These are phyloP conservation scores for Aulostomus chinensis DNA, from an alignment of 2,797 vertebrate genomes.

Conservation along the genomic window DNA sequence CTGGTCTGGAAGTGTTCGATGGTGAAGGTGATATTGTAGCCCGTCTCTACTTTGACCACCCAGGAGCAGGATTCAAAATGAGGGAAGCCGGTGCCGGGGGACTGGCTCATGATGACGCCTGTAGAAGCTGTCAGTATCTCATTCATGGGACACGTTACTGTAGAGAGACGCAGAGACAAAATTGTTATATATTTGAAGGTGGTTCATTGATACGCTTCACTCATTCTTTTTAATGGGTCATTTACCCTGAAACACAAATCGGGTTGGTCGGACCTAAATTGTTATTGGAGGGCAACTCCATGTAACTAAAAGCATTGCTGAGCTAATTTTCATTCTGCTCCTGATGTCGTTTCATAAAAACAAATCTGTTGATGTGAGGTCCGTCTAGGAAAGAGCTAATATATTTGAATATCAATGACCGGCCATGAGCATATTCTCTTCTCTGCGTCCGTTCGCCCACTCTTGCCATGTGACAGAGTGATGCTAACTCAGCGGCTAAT, in stretches of 20 bases:
- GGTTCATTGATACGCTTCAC: neutral
- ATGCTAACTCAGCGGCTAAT: no score
- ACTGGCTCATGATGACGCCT: constrained; percentile 94
- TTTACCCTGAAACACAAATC: constrained; percentile 43
- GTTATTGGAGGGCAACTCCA: constrained; percentile 45
- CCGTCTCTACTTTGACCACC: constrained; percentile 91
- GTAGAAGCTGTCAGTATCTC: constrained; percentile 91
- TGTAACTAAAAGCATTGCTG: constrained; percentile 49
- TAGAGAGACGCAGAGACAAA: constrained; percentile 16
- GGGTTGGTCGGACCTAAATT: constrained; percentile 40
- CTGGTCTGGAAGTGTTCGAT: constrained; percentile 97
- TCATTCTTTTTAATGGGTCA: constrained; percentile 22
- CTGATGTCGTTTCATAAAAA: constrained; percentile 17
- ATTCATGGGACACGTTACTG: constrained; percentile 95
- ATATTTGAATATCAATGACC: constrained; percentile 18
- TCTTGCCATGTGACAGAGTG: constrained; percentile 24
- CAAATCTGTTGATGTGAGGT: constrained; percentile 35
- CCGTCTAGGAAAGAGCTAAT: constrained; percentile 17
- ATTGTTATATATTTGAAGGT: neutral
- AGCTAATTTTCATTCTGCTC: constrained; percentile 54
- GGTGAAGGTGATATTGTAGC: constrained; percentile 92
- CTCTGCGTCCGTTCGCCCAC: neutral
- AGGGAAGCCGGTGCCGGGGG: constrained; percentile 89
- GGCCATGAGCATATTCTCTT: constrained; percentile 11
- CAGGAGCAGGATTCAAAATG: constrained; percentile 98